Evolutionary conservation across 1,140 invertebrate genomes (phyloP).

Genomic region (Leguminivora glycinivorella): DNA sequence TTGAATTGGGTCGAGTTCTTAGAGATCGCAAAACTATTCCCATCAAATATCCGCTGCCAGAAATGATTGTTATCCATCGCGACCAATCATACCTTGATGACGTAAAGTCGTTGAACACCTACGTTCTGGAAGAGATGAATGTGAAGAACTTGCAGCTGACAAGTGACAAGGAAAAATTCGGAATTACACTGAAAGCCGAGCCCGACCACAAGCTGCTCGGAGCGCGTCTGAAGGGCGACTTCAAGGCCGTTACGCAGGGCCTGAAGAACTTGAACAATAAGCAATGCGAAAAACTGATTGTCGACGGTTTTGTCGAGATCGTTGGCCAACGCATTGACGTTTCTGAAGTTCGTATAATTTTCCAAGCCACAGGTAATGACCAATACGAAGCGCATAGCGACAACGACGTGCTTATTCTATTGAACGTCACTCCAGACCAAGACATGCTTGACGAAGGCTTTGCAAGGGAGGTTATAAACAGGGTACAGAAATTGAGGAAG

Average conservation of each 20-base stretch:
- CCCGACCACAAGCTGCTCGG: slow-evolving; percentile 94
- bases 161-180: slow-evolving; percentile 95
- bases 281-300: slow-evolving; percentile 89
- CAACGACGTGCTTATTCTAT: slow-evolving; percentile 89
- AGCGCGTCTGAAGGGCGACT: slow-evolving; percentile 91
- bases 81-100: slow-evolving; percentile 90
- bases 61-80: slow-evolving; percentile 96
- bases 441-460: slow-evolving; percentile 95
- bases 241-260: slow-evolving; percentile 91
- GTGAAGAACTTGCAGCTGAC: slow-evolving; percentile 93
- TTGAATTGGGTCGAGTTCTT: slow-evolving; percentile 95
- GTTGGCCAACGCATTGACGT: slow-evolving; percentile 87
- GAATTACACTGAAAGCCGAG: slow-evolving; percentile 95
- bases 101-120: slow-evolving; percentile 89
- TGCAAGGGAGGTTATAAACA: slow-evolving; percentile 96
- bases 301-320: slow-evolving; percentile 85
- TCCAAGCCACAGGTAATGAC: slow-evolving; percentile 83
- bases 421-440: slow-evolving; percentile 91
- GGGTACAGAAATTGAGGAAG: slow-evolving; percentile 98
- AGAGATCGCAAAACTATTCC: slow-evolving; percentile 96
- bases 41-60: slow-evolving; percentile 97
- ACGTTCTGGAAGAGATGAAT: slow-evolving; percentile 97
- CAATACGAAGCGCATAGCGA: slow-evolving; percentile 95
- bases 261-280: slow-evolving; percentile 90
- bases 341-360: slow-evolving; percentile 93